Evolutionary conservation across 2,797 vertebrate species (phyloP), one percentile per base, ranked within the genome.

Genomic region (Myotis myotis): DNA sequence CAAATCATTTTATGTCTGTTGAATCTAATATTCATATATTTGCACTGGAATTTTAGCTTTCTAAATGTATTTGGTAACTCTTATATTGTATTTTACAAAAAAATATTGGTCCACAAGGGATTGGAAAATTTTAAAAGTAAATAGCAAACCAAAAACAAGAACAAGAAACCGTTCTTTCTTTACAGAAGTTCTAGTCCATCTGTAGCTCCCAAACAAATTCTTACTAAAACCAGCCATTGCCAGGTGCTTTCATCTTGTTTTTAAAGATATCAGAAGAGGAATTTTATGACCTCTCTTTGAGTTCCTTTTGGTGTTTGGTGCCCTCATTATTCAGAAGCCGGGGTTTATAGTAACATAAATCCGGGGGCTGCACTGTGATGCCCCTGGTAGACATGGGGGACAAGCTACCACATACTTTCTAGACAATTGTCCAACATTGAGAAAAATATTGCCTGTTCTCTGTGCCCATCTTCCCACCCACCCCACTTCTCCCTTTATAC

Each of bases 31-130:
- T 68, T 79, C 78, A 80, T 87, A 51, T 76, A 71, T 93, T 82
- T 95, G 19, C 7, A 81, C 13, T 38, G 44, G 22, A 78, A 74
- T 30, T 53, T 79, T 90, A 28, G 64, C 44, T 70, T 62, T 76
- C 78, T 62, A 64, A 38, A n/a, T 33, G 16, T 76, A 57, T 64
- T 91, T n/a, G 44, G 22, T n/a, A 80, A 57, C 20, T 23, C 33
- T 80, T 78, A 66, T 36, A 74, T 80, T 55, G 7, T 19, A 70
- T 85, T 75, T 86, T 71, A 79, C 8, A 89, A 92, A 92, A 92
- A 89, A 93, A 75, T 80, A 68, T n/a, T 41, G 6, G 9, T 57
- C 28, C 33, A 87, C 23, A n/a, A 87, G 72, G 36, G 11, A 20
- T 33, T 68, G 64, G 64, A 36, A 68, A 16, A 33, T 78, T 68